Conservation (phyloP, 2,888 invertebrate species). For the Drosophila yooni region DNA sequence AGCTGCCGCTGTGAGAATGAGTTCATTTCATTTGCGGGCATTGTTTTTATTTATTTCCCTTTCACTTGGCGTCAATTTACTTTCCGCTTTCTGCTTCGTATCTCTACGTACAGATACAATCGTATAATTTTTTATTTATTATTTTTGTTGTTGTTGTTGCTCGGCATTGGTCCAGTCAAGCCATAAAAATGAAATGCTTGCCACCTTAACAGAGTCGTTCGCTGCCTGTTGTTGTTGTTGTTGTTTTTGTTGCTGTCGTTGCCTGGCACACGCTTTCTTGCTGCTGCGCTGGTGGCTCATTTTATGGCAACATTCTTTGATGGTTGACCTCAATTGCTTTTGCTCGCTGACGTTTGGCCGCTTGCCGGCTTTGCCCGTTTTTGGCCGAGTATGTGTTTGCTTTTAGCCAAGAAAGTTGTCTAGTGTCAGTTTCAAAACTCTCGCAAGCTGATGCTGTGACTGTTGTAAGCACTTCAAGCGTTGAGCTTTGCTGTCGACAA, state of each 20-base stretch:
- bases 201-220: conserved; percentile 44
- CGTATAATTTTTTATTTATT: conserved; percentile 39
- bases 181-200: conserved; percentile 76
- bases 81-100: conserved; percentile 75
- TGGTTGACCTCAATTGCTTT: conserved; percentile 82
- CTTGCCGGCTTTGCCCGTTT: conserved; percentile 57
- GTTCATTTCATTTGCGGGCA: conserved; percentile 43
- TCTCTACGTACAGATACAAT: conserved; percentile 31
- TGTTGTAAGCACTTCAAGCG: conserved; percentile 40
- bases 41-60: conserved; percentile 74
- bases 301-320: conserved; percentile 82
- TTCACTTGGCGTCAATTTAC: conserved; percentile 79
- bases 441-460: conserved; percentile 28
- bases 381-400: conserved; percentile 32
- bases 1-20: conserved; percentile 52
- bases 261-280: conserved; percentile 74
- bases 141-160: conserved; percentile 35
- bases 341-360: conserved; percentile 75
- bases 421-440: conserved; percentile 62
- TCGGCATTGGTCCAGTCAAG: conserved; percentile 60
- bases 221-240: conserved; percentile 11
- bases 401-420: conserved; percentile 69
- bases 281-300: conserved; percentile 68
- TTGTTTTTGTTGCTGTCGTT: conserved; percentile 32
- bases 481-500: conserved; percentile 63